These are phyloP conservation scores for Leucoptera coffeella DNA, from an alignment of 2,888 invertebrate species.

Conservation along the genomic window DNA sequence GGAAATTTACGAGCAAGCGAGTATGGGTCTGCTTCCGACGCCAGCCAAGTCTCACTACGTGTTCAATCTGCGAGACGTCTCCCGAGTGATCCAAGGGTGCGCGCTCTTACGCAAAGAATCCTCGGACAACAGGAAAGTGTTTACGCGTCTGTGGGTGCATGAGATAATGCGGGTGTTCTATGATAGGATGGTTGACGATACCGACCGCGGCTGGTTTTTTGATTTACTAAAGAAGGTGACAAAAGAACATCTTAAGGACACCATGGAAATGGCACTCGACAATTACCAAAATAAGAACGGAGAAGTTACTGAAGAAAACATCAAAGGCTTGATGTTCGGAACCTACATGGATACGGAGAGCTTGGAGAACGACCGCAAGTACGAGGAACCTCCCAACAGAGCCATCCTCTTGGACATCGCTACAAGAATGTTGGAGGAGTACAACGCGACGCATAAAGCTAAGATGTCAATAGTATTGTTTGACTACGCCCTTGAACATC, in stretches of 20 bases:
- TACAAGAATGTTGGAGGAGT: constrained; percentile 62
- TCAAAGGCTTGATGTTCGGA: constrained; percentile 76
- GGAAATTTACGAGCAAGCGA: constrained; percentile 70
- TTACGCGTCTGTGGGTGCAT: constrained; percentile 75
- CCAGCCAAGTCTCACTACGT: constrained; percentile 82
- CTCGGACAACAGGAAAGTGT: constrained; percentile 64
- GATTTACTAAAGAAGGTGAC: constrained; percentile 59
- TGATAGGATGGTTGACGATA: constrained; percentile 66
- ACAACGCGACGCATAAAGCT: constrained; percentile 71
- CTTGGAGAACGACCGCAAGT: constrained; percentile 71
- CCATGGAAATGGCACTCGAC: constrained; percentile 71
- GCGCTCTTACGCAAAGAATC: constrained; percentile 79
- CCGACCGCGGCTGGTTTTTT: constrained; percentile 71
- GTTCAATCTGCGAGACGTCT: constrained; percentile 79
- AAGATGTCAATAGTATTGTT: constrained; percentile 82
- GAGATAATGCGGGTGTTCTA: constrained; percentile 82
- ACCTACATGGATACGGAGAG: constrained; percentile 79
- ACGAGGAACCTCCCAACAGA: constrained; percentile 75
- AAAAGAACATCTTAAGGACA: constrained; percentile 68
- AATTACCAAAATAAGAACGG: constrained; percentile 53
- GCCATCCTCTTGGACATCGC: constrained; percentile 64
- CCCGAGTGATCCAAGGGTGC: constrained; percentile 79
- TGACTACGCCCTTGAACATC: constrained; percentile 77
- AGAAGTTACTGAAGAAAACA: constrained; percentile 53
- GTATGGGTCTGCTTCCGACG: constrained; percentile 66